Percentiles rank a stretch among this genome's conserved stretches.
Evolutionary conservation across 2,113 vertebrate genomes (phyloP).

Genomic region (Felis catus): DNA sequence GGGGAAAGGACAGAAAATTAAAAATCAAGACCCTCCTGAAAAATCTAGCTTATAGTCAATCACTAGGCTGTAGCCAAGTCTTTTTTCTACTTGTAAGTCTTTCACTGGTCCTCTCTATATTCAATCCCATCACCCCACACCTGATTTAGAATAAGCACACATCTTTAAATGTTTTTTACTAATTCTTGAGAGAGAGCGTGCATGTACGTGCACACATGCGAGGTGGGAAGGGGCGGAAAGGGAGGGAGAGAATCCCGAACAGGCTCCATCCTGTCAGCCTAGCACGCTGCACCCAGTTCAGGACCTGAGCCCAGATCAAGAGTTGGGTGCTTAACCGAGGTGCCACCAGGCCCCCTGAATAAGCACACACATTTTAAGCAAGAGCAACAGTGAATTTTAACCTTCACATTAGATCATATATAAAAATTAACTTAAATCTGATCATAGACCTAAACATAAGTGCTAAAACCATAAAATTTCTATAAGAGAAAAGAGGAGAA

Average conservation of each 20-base stretch:
- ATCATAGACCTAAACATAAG: not conserved
- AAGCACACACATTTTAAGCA: not conserved
- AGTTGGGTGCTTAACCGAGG: too few species aligned
- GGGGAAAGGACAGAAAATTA: not conserved
- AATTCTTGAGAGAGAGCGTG: too few species aligned
- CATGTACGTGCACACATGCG: too few species aligned
- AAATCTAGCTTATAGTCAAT: not conserved
- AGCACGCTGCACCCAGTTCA: too few species aligned
- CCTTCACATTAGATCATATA: not conserved
- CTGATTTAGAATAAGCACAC: not conserved
- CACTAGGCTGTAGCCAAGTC: not conserved
- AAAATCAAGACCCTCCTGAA: not conserved
- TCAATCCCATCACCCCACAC: not conserved
- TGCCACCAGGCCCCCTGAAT: too few species aligned
- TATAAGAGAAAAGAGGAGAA: not conserved
- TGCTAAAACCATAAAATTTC: not conserved
- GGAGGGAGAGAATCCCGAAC: too few species aligned
- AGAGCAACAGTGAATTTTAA: not conserved
- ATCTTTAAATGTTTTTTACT: not conserved
- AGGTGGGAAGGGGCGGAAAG: too few species aligned
- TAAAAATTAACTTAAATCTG: not conserved
- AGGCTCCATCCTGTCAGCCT: too few species aligned
- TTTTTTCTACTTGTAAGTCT: not conserved
- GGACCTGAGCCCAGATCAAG: too few species aligned
- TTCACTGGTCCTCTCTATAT: not conserved